Percentiles rank a stretch among this genome's conserved stretches.
Evolutionary conservation across 1,140 invertebrate genomes (phyloP).

Genomic region (Schlechtendalia chinensis): DNA sequence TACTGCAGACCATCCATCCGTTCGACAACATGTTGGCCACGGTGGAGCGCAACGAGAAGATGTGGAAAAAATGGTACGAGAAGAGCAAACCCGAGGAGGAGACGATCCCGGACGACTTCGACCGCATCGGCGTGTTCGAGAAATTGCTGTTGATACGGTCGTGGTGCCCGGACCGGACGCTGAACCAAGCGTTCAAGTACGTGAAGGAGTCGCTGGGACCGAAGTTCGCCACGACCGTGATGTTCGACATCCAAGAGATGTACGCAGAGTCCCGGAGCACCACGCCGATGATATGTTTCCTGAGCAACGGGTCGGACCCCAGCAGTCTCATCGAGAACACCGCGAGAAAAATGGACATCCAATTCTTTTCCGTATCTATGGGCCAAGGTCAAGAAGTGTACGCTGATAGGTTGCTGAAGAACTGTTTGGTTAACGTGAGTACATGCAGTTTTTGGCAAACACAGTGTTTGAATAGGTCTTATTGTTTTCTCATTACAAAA

Average conservation of each 20-base stretch:
- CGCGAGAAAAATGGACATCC: constrained; percentile 81
- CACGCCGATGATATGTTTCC: constrained; percentile 88
- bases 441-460: no score
- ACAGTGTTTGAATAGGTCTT: not conserved
- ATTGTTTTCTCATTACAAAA: no score
- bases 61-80: constrained; percentile 93
- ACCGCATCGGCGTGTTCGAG: constrained; percentile 84
- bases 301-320: constrained; percentile 94
- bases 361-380: constrained; percentile 84
- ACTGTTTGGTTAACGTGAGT: constrained; percentile 71
- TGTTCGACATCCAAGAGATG: constrained; percentile 86
- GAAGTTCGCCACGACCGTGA: constrained; percentile 87
- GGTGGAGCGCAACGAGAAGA: constrained; percentile 75
- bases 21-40: constrained; percentile 80
- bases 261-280: constrained; percentile 84
- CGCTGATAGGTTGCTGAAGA: constrained; percentile 76
- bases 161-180: constrained; percentile 91
- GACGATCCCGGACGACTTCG: constrained; percentile 86
- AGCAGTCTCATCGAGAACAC: constrained; percentile 83
- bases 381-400: constrained; percentile 95
- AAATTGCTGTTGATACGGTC: constrained; percentile 86
- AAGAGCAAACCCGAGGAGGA: constrained; percentile 90
- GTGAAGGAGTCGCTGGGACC: constrained; percentile 74
- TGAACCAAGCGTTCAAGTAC: constrained; percentile 2
- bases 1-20: constrained; percentile 81